A percentile compares a stretch with the other conserved stretches of the same genome.
These are phyloP conservation scores for Hirtodrosophila trivittata DNA, from an alignment of 2,888 invertebrate species.

Conservation along the genomic window DNA sequence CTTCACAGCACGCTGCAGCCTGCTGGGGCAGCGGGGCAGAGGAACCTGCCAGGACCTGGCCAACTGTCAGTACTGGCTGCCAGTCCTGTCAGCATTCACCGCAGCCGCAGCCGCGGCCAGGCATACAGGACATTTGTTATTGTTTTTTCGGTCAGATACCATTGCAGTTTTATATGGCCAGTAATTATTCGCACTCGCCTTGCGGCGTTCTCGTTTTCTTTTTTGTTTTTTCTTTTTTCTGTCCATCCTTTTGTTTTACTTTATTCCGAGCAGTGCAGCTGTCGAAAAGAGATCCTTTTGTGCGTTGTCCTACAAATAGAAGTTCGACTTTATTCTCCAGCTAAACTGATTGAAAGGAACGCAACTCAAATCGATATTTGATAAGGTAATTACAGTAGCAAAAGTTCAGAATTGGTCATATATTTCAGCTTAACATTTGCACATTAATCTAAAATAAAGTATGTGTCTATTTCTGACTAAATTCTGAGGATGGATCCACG, in stretches of 20 bases:
- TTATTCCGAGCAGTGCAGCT: constrained; percentile 33
- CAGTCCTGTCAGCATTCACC: constrained; percentile 72
- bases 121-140: constrained; percentile 70
- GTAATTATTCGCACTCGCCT: constrained; percentile 78
- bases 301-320: too few relatives aligned
- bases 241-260: constrained; percentile 11
- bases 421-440: constrained; percentile 3
- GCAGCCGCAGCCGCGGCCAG: constrained; percentile 50
- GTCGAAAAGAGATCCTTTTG: neutral
- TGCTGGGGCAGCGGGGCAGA: neutral
- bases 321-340: too few relatives aligned
- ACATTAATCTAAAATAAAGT: constrained; percentile 13
- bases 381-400: neutral
- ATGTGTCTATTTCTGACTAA: neutral
- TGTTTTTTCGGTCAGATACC: constrained; percentile 66
- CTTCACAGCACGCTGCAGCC: constrained; percentile 55
- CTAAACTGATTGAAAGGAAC: neutral
- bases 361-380: neutral
- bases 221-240: constrained; percentile 6
- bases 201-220: constrained; percentile 35
- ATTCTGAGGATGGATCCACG: constrained; percentile 17
- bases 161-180: constrained; percentile 72
- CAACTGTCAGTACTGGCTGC: constrained; percentile 24
- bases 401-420: too few relatives aligned
- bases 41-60: constrained; percentile 9